Conservation (phyloP, 1,140 invertebrate species). For the Mizuhopecten yessoensis region DNA sequence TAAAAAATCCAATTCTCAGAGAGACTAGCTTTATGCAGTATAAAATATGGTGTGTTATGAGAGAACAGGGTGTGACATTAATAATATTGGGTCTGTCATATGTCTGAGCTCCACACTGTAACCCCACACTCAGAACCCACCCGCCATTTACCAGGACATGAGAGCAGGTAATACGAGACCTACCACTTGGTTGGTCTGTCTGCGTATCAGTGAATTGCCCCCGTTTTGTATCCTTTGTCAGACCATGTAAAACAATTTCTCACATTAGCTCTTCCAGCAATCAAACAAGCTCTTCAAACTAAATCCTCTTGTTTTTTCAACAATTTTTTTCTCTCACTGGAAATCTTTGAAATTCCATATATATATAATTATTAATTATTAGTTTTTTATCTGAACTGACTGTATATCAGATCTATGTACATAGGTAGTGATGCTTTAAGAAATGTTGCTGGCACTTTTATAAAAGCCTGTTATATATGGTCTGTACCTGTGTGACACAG, state of each 20-base stretch:
- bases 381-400: no score
- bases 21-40: background rate
- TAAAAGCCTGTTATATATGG: no score
- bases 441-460: background rate
- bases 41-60: background rate
- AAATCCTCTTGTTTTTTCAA: background rate
- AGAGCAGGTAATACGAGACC: background rate
- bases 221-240: background rate
- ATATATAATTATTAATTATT: no score
- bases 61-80: background rate
- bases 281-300: background rate
- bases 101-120: no score
- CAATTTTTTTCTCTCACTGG: background rate
- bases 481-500: background rate
- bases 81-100: no score
- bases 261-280: background rate
- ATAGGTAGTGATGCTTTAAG: background rate
- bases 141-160: background rate
- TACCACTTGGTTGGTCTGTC: background rate
- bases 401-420: no score
- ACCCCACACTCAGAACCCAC: no score
- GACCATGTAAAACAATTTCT: slow-evolving; percentile 16
- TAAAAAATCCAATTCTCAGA: background rate
- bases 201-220: background rate
- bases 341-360: background rate